A percentile compares a stretch with the other conserved stretches of the same genome.
Conservation (phyloP, 1,140 invertebrate species). For the Littorina saxatilis region DNA sequence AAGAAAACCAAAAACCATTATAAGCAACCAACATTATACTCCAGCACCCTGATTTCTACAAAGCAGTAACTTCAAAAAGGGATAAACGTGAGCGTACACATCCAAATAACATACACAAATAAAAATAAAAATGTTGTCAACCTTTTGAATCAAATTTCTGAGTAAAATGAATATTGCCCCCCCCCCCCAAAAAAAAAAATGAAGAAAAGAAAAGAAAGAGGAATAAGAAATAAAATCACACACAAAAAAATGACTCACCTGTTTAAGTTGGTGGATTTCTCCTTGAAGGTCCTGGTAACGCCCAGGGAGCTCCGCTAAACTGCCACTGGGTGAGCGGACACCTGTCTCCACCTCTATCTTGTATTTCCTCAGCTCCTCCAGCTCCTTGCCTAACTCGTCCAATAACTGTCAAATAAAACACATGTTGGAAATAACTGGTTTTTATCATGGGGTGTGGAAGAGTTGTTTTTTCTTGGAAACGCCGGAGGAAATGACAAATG, state of each 20-base stretch:
- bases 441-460: neutral
- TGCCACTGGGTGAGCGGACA: constrained; percentile 51
- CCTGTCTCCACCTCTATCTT: constrained; percentile 60
- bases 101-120: too few species aligned
- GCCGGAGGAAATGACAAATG: too few species aligned
- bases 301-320: constrained; percentile 65
- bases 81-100: too few species aligned
- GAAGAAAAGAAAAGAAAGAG: neutral
- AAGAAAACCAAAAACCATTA: too few species aligned
- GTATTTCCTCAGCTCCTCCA: constrained; percentile 71
- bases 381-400: constrained; percentile 74
- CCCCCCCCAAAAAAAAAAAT: neutral
- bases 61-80: too few species aligned
- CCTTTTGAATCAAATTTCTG: too few species aligned
- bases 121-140: constrained; percentile 16
- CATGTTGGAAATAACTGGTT: too few species aligned
- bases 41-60: too few species aligned
- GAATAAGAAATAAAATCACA: neutral
- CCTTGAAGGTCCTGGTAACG: constrained; percentile 76
- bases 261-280: constrained; percentile 78
- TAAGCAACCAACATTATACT: too few species aligned
- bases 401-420: constrained; percentile 66
- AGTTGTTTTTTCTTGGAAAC: too few species aligned
- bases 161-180: too few species aligned
- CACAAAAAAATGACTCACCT: constrained; percentile 75